phyloP scores from a whole-genome alignment of 2,113 vertebrate genomes.

The Cephalopterus ornatus region DNA sequence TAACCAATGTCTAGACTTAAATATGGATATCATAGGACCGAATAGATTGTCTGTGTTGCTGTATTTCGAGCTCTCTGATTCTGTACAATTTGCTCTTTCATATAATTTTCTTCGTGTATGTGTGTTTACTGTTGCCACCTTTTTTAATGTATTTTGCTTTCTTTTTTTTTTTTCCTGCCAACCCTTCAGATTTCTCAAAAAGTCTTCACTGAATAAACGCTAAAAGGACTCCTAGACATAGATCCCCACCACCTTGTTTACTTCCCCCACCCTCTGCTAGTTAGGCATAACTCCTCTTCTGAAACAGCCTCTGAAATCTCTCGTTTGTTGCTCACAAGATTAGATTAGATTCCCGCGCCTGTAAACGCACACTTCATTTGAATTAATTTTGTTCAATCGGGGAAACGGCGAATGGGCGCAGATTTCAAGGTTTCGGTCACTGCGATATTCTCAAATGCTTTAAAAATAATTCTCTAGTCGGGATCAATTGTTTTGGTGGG shows the following conservation, averaged over 20 bases:
- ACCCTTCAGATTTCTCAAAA: not conserved
- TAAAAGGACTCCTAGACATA: not conserved
- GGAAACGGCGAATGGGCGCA: not conserved
- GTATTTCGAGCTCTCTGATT: not conserved
- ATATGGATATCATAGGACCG: not conserved
- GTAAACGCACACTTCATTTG: not conserved
- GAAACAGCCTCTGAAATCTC: not conserved
- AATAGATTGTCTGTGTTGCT: not conserved
- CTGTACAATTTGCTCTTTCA: not conserved
- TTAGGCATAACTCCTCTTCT: not conserved
- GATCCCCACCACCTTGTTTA: not conserved
- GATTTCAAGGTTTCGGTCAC: not conserved
- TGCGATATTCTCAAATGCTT: not conserved
- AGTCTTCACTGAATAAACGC: not conserved
- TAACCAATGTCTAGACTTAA: slow-evolving; percentile 58
- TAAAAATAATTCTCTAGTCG: not conserved
- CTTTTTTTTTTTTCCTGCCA: not conserved
- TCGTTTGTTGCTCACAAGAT: not conserved
- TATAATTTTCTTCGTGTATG: not conserved
- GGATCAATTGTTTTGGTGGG: not conserved
- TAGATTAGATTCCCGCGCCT: not conserved
- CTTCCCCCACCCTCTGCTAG: not conserved
- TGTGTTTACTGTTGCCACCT: not conserved
- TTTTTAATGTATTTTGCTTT: not conserved
- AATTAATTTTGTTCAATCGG: not conserved